Evolutionary conservation across 2,888 invertebrate species (phyloP), one percentile per base, ranked within the genome.

Genomic region (Mechanitis messenoides): DNA sequence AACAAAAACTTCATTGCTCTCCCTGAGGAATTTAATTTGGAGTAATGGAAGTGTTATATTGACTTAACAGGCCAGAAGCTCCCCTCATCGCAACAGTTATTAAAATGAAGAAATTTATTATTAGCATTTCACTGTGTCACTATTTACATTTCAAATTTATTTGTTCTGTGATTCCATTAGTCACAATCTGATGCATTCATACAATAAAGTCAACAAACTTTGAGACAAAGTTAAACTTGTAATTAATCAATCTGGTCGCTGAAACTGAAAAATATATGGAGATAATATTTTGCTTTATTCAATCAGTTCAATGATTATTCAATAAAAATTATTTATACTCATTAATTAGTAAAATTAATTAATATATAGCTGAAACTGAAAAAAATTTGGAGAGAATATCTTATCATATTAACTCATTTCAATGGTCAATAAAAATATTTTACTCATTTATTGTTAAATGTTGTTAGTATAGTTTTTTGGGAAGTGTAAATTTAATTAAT

Each of bases 11-110:
- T 87, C 85, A 87, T 89, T 82, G 83, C 85, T 74, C 85, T 87
- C 89, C 88, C 90, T 81, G 74, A 85, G 88, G 90, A 90, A 90
- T 90, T 90, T 90, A 89, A 90, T 90, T 89, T 89, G 83, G 81
- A 87, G 87, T 90, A 89, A 89, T 90, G 90, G 90, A 89, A 89
- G 89, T 90, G 90, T 90, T 90, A 89, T 89, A 90, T 89, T 90
- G 90, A 89, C 90, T 90, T 88, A 90, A 87, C 88, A 90, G 88
- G 85, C 87, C 87, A 87, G 85, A 85, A 81, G 81, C 80, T 84
- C 88, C 90, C 89, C 90, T 85, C 77, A 74, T 81, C 78, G 88
- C 84, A 84, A 88, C 88, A 87, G 89, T 90, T 90, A 90, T 90
- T 90, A 90, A 90, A 90, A 90, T 89, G 90, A 87, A 83, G 88